Conservation (phyloP, 2,113 vertebrate genomes). For the Cynocephalus volans region DNA sequence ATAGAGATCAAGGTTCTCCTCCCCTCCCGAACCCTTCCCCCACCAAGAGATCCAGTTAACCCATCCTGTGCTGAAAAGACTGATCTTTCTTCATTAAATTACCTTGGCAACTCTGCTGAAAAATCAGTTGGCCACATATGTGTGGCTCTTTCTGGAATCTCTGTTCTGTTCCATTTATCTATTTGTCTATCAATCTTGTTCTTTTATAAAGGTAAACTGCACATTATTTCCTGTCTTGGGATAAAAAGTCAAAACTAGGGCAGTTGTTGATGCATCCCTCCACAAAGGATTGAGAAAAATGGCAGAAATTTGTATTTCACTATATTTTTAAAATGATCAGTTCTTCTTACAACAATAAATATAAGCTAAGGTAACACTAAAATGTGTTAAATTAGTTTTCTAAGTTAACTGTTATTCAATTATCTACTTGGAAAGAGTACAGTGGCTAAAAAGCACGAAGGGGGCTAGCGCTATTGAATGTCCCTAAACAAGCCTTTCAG, state of each 20-base stretch:
- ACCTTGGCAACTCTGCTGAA: not conserved
- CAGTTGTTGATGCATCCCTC: not conserved
- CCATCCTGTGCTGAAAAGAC: not conserved
- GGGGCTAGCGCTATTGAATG: no score
- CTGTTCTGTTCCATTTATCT: not conserved
- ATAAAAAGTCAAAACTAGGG: not conserved
- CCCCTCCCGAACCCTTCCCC: no score
- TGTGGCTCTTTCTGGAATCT: not conserved
- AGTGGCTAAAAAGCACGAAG: not conserved
- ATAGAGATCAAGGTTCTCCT: not conserved
- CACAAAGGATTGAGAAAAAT: not conserved
- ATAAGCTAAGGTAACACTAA: not conserved
- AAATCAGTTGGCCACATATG: not conserved
- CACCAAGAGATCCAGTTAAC: not conserved
- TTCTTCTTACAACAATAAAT: not conserved
- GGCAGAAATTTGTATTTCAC: not conserved
- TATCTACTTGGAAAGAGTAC: not conserved
- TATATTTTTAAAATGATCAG: not conserved
- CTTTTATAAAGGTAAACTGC: not conserved
- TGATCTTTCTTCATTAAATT: not conserved
- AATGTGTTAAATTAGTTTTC: not conserved
- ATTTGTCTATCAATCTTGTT: not conserved
- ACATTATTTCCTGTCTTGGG: not conserved
- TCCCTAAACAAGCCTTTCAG: not conserved
- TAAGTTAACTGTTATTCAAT: not conserved